Evolutionary conservation across 2,113 vertebrate genomes (phyloP).

Genomic region (Chroicocephalus ridibundus): DNA sequence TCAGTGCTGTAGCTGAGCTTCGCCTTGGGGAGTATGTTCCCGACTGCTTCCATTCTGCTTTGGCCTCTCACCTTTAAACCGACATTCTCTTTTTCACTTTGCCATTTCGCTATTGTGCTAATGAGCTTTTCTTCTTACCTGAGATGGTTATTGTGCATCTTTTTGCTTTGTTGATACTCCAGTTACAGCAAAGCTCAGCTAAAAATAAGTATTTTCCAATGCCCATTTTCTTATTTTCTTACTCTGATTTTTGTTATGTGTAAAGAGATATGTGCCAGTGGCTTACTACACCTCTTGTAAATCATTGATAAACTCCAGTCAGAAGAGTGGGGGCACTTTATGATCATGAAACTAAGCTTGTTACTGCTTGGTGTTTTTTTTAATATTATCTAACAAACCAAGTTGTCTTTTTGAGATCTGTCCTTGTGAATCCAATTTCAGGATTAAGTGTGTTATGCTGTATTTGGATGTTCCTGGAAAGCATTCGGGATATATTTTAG

Average conservation of each 20-base stretch:
- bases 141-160: neutral
- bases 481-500: neutral
- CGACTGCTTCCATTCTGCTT: neutral
- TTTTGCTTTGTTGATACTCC: neutral
- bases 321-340: neutral
- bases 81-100: neutral
- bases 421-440: constrained; percentile 3
- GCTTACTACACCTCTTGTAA: neutral
- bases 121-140: neutral
- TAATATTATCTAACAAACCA: neutral
- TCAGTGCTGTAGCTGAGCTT: neutral
- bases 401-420: neutral
- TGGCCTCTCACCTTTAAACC: neutral
- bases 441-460: neutral
- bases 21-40: neutral
- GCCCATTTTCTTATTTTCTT: neutral
- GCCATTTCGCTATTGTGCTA: neutral
- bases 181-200: neutral
- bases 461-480: constrained; percentile 19
- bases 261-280: neutral
- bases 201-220: neutral
- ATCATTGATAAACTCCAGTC: neutral
- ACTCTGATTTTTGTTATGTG: neutral
- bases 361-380: neutral
- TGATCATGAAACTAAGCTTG: neutral